Percentiles rank a stretch among this genome's conserved stretches.
These are phyloP conservation scores for Mechanitis messenoides DNA, from an alignment of 2,888 invertebrate genomes.

Conservation along the genomic window DNA sequence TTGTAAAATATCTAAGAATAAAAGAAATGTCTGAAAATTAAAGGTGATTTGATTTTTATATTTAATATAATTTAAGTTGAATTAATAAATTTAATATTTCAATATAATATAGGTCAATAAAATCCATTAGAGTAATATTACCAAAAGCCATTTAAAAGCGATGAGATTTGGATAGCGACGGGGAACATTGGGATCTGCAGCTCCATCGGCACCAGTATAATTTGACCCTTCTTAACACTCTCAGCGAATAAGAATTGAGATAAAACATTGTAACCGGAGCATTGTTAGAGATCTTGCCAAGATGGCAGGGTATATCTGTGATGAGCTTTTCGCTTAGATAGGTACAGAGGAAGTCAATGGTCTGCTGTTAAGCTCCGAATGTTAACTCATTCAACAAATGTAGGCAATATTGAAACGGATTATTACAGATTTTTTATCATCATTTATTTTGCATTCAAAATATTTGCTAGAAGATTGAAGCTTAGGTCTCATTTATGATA, in stretches of 20 bases:
- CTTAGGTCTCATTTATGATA: neutral
- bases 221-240: conserved; percentile 39
- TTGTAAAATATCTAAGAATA: no score
- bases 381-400: conserved; percentile 48
- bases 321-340: conserved; percentile 59
- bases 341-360: conserved; percentile 49
- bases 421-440: neutral
- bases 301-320: conserved; percentile 49
- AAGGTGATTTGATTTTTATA: no score
- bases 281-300: conserved; percentile 39
- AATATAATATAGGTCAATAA: conserved; percentile 36
- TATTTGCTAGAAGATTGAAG: neutral
- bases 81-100: neutral
- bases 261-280: conserved; percentile 25
- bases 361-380: conserved; percentile 59
- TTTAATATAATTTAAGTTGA: no score
- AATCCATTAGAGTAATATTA: conserved; percentile 56
- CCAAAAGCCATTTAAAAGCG: conserved; percentile 60
- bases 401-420: conserved; percentile 19
- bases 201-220: conserved; percentile 48
- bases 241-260: conserved; percentile 26
- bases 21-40: no score
- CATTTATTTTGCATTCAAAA: neutral
- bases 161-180: conserved; percentile 66
- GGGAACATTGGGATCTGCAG: conserved; percentile 41